Evolutionary conservation across 2,797 vertebrate genomes (phyloP).

Genomic region (Anas capensis): DNA sequence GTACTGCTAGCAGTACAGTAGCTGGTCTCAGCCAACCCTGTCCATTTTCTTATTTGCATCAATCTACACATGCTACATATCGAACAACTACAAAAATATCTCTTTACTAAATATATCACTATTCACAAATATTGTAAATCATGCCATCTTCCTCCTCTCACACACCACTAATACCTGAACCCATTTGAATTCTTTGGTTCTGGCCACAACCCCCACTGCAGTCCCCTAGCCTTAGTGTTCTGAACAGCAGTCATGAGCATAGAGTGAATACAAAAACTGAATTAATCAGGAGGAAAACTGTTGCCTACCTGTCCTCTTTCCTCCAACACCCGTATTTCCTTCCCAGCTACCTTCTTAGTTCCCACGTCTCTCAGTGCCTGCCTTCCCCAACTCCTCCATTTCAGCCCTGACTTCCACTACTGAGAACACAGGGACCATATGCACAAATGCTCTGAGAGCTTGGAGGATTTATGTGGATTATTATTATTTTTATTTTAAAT

Average conservation of each 20-base stretch:
- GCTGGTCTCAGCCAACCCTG: fast-evolving
- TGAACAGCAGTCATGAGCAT: not conserved
- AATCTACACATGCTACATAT: not conserved
- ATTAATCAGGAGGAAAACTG: not conserved
- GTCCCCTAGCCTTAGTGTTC: not conserved
- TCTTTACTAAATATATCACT: not conserved
- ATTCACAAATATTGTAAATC: not conserved
- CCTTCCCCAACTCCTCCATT: not conserved
- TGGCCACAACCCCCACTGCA: not conserved
- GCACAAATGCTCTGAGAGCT: not conserved
- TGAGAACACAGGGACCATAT: not conserved
- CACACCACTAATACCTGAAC: not conserved
- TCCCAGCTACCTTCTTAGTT: not conserved
- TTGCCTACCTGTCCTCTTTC: not conserved
- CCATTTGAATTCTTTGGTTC: not conserved
- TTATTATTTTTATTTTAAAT: no score
- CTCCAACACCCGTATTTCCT: not conserved
- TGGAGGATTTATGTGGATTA: not conserved
- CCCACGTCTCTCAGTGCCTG: not conserved
- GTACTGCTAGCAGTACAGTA: not conserved
- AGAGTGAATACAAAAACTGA: not conserved
- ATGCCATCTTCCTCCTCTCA: not conserved
- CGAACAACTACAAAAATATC: not conserved
- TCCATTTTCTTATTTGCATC: not conserved
- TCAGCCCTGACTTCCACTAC: not conserved